Evolutionary conservation across 1,140 invertebrate genomes (phyloP).

Genomic region (Batillaria attramentaria): DNA sequence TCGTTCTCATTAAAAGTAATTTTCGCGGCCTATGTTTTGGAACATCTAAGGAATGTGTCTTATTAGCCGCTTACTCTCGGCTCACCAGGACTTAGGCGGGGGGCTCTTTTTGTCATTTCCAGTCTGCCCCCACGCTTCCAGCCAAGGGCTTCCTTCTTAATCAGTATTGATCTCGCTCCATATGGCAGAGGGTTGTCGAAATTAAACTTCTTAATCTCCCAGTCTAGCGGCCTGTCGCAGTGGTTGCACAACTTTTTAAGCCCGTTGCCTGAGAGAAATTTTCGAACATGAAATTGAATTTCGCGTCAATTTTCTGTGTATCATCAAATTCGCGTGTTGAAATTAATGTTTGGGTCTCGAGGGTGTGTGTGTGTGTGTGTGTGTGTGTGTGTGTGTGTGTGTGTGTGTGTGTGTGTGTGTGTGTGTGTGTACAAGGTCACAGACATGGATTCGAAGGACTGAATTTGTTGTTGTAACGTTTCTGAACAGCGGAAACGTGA

Average conservation of each 20-base stretch:
- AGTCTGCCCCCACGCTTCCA: neutral
- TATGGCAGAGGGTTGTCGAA: constrained; percentile 2
- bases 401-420: neutral
- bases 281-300: neutral
- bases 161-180: constrained; percentile 30
- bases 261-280: too few species aligned
- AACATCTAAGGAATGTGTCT: neutral
- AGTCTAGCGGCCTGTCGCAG: neutral
- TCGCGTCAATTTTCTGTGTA: neutral
- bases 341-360: too few species aligned
- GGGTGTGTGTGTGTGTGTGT: constrained; percentile 1
- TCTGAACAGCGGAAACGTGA: too few species aligned
- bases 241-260: too few species aligned
- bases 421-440: neutral
- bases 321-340: too few species aligned
- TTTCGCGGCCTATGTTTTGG: neutral
- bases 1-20: neutral
- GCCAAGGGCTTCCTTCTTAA: constrained; percentile 13
- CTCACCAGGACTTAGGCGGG: neutral
- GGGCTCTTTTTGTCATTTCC: neutral
- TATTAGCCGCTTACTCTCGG: constrained; percentile 9
- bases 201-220: constrained; percentile 25
- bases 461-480: too few species aligned
- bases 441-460: too few species aligned
- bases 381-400: constrained; percentile 4